Base-by-base conservation (phyloP, 2,113 vertebrate genomes). In the Nannospalax galili region DNA sequence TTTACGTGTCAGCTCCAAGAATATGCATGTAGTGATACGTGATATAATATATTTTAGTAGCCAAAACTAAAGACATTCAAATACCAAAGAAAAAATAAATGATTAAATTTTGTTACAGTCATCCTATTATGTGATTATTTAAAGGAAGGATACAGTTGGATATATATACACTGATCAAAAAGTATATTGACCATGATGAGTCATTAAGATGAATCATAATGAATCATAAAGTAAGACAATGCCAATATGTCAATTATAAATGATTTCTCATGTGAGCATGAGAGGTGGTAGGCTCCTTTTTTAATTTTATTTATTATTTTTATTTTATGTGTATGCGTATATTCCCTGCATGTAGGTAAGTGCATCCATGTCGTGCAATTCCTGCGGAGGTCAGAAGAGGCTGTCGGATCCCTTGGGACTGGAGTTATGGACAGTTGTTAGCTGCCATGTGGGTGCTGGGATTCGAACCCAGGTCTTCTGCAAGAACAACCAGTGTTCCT, bases 151-250 rank as follows among this genome's bases (percentile, higher is more conserved):
- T 80, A 48, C 58, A 64, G 77, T 42, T 82, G 58, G 10, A 78
- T 42, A 69, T 24, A 37, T 24, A 30, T 1, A 52, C 58, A 75
- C 48, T 73, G 14, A 58, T 84, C 11, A 84, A 70, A 11, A 42
- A 69, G 74, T 75, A 20, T 58, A 82, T 65, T 88, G 26, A 62
- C 80, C n/a, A 65, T 77, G 17, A 35, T 58, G 45, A 88, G 32
- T 93, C 67, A 84, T 42, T 93, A 58, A 42, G 45, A 90, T n/a
- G 15, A 84, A 60, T 80, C 24, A 74, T 67, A 84, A 81, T 30
- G 22, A 48, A 48, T 58, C 26, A 48, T 42, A 45, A 73, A 56
- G n/a, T 67, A 92, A 87, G 73, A 14, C 17, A 62, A 6, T 72
- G 2, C 37, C 82, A 11, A 62, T 48, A 84, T 2, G 1, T 2